Evolutionary conservation across 1,140 invertebrate genomes (phyloP).

Genomic region (Chymomyza costata): DNA sequence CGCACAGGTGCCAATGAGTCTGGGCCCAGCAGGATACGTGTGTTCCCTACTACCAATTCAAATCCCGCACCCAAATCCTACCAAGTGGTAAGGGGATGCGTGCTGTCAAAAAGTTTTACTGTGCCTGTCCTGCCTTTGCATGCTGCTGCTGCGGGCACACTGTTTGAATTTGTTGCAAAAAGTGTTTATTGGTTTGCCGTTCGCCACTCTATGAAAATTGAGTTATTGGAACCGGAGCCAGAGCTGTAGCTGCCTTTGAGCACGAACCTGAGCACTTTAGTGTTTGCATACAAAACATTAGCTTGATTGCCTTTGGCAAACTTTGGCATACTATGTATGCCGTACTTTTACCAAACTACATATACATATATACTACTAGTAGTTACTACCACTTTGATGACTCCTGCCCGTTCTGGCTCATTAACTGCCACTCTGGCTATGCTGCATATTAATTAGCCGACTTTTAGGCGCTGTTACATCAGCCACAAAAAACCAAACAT

Average conservation of each 20-base stretch:
- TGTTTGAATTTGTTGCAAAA: constrained; percentile 66
- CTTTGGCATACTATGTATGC: constrained; percentile 62
- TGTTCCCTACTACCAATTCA: constrained; percentile 11
- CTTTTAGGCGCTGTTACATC: constrained; percentile 60
- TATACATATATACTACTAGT: too few species aligned
- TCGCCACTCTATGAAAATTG: constrained; percentile 64
- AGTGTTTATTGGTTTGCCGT: constrained; percentile 65
- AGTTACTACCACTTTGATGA: constrained; percentile 44
- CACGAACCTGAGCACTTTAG: constrained; percentile 14
- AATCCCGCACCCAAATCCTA: constrained; percentile 27
- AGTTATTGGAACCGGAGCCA: too few species aligned
- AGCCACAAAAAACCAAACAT: too few species aligned
- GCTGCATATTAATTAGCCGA: constrained; percentile 70
- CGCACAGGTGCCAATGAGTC: constrained; percentile 36
- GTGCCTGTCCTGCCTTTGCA: constrained; percentile 27
- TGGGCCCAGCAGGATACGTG: too few species aligned
- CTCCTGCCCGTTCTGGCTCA: neutral
- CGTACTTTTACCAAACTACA: too few species aligned
- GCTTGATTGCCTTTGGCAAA: constrained; percentile 52
- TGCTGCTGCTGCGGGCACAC: constrained; percentile 35
- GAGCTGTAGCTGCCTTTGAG: constrained; percentile 19
- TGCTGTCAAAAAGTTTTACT: constrained; percentile 66
- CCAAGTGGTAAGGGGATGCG: constrained; percentile 59
- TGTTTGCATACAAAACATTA: constrained; percentile 30
- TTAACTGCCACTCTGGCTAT: constrained; percentile 12